A percentile compares a stretch with the other conserved stretches of the same genome.
These are phyloP conservation scores for Trissonchulus latispiculum DNA, from an alignment of 2,888 invertebrate genomes.

Conservation along the genomic window DNA sequence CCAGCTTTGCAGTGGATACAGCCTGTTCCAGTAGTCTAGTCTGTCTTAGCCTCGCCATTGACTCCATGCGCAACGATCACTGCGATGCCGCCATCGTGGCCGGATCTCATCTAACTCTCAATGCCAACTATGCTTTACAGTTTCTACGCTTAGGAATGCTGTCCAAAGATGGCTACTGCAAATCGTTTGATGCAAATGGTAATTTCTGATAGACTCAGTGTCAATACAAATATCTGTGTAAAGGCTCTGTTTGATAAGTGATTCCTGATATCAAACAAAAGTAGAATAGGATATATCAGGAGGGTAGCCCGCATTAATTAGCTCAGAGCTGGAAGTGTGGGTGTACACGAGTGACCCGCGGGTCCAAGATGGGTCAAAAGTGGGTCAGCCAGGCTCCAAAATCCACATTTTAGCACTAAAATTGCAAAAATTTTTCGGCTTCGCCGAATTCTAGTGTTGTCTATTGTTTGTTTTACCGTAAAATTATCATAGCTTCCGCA, in stretches of 20 bases:
- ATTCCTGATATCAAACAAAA: no score
- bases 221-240: background rate
- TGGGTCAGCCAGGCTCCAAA: no score
- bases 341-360: no score
- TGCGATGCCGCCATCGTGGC: conserved; percentile 94
- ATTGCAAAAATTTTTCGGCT: no score
- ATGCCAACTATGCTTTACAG: conserved; percentile 80
- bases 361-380: no score
- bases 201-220: conserved; percentile 22
- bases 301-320: no score
- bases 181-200: conserved; percentile 81
- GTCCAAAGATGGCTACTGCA: conserved; percentile 77
- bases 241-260: background rate
- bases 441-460: no score
- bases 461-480: no score
- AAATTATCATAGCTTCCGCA: no score
- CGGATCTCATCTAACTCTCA: conserved; percentile 75
- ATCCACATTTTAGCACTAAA: no score
- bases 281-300: no score
- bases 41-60: conserved; percentile 40
- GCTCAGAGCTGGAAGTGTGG: no score
- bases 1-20: conserved; percentile 88
- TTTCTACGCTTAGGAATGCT: conserved; percentile 89
- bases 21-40: conserved; percentile 91
- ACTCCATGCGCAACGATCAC: conserved; percentile 69